Base-by-base conservation (phyloP, 2,888 invertebrate species). In the Diaperis boleti region DNA sequence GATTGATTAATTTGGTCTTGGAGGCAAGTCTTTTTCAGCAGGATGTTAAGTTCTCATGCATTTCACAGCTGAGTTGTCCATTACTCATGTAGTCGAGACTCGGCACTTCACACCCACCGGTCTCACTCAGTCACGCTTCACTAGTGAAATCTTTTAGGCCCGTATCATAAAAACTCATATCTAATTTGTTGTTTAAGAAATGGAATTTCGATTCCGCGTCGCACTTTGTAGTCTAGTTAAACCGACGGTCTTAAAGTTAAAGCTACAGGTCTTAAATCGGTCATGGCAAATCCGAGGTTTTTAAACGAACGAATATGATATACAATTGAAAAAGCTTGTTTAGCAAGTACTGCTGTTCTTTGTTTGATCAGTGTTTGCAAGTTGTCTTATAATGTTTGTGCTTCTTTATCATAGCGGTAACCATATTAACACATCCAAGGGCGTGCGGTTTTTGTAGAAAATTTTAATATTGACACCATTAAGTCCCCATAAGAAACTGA, bases 101-200 rank as follows among this genome's bases (percentile, higher is more conserved):
- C 66, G 55, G 54, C 66, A 66, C 66, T 66, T 66, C 64, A 66
- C 66, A 66, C 66, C 66, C 60, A 66, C 61, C 60, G 65, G 56
- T 59, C 61, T 62, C 64, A 62, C 59, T 65, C 62, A 59, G 65
- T 65, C 65, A 65, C 65, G 65, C 65, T 59, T 59, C 62, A 59
- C 42, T 45, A 47, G 54, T 47, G 33, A 62, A 65, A 65, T 62
- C 59, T 65, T 49, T 65, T 59, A 62, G 61, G 57, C 54, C 44
- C 61, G 50, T 44, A 64, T 50, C 52, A 17, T 42, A 61, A 62
- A 64, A 65, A 57, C 62, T 54, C 39, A 49, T 47, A 61, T 54
- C 59, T 64, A 57, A 64, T 61, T 64, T 64, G 54, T 63, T 37
- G 33, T 39, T 54, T 20, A 55, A 49, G 14, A 59, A 62, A 42